Percentiles rank a stretch among this genome's conserved stretches.
These are phyloP conservation scores for Drosophila aldrichi DNA, from an alignment of 2,888 invertebrate species.

Conservation along the genomic window DNA sequence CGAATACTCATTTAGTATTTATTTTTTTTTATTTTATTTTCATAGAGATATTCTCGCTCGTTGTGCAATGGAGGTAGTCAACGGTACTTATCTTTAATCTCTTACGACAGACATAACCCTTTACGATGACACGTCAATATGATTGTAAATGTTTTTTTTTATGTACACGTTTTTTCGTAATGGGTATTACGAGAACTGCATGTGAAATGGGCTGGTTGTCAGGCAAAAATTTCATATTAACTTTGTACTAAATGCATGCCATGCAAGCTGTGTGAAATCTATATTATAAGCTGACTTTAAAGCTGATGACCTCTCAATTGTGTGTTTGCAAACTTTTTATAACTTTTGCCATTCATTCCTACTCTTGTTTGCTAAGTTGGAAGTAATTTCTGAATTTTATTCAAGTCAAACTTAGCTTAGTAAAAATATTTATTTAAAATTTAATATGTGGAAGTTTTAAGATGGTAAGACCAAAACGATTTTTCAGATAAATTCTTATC, in stretches of 20 bases:
- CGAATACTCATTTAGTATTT: slow-evolving; percentile 14
- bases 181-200: slow-evolving; percentile 35
- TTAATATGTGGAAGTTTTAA: neutral
- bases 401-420: neutral
- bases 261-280: slow-evolving; percentile 4
- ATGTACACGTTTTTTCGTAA: slow-evolving; percentile 16
- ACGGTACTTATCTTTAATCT: slow-evolving; percentile 40
- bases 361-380: neutral
- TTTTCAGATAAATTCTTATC: slow-evolving; percentile 28
- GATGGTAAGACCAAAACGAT: neutral
- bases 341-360: too few relatives aligned
- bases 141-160: neutral
- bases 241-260: neutral
- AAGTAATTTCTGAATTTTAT: neutral
- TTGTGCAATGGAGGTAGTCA: slow-evolving; percentile 37
- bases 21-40: slow-evolving; percentile 7
- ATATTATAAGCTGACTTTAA: neutral
- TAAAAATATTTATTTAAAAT: neutral
- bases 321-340: too few relatives aligned
- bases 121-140: slow-evolving; percentile 40
- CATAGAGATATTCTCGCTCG: slow-evolving; percentile 25
- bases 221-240: slow-evolving; percentile 6
- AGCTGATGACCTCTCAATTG: slow-evolving; percentile 1
- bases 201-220: slow-evolving; percentile 32
- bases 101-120: slow-evolving; percentile 38